Evolutionary conservation across 2,888 invertebrate genomes (phyloP).

Genomic region (Helobdella robusta): DNA sequence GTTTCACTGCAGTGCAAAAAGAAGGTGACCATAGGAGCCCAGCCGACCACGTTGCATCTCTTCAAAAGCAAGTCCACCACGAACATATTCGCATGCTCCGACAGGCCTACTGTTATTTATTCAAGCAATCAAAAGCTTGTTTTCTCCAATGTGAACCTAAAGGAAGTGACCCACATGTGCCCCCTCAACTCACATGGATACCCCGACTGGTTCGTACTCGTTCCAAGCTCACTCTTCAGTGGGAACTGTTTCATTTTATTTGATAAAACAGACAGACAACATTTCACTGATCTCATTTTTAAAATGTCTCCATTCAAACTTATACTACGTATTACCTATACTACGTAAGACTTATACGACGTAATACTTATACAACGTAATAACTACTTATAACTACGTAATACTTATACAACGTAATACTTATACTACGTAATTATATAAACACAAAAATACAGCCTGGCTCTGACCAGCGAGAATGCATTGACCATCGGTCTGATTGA

Average conservation of each 20-base stretch:
- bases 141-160: conserved; percentile 81
- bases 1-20: conserved; percentile 52
- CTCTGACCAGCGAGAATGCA: conserved; percentile 75
- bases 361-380: no score
- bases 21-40: conserved; percentile 90
- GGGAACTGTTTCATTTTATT: no score
- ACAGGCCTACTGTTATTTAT: conserved; percentile 95
- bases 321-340: no score
- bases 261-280: no score
- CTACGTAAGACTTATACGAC: no score
- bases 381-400: no score
- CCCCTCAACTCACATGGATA: conserved; percentile 88
- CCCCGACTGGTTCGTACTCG: conserved; percentile 65
- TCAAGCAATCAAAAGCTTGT: conserved; percentile 96
- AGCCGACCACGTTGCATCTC: conserved; percentile 81
- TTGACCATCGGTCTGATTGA: conserved; percentile 93
- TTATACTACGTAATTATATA: no score
- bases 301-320: no score
- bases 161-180: conserved; percentile 83
- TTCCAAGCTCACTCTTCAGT: no score
- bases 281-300: no score
- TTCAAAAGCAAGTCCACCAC: conserved; percentile 65
- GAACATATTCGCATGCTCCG: conserved; percentile 96
- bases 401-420: no score
- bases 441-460: conserved; percentile 55